These are phyloP conservation scores for Hydrophis major DNA, from an alignment of 2,797 vertebrate species.

Conservation along the genomic window DNA sequence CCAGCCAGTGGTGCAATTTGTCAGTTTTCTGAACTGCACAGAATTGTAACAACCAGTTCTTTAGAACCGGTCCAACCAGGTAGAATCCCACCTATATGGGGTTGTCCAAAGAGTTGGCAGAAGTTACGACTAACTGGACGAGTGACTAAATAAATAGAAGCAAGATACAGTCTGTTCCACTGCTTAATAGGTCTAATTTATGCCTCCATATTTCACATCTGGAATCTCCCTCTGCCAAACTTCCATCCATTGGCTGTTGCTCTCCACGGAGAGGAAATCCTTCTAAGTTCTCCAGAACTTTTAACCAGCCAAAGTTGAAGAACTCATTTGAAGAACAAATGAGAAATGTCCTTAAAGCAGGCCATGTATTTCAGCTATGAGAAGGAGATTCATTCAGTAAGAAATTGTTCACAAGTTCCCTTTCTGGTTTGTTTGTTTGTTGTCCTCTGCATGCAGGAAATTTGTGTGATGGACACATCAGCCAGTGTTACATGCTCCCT, in stretches of 20 bases:
- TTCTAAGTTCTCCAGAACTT: not conserved
- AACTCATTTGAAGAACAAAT: not conserved
- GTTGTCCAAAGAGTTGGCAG: not conserved
- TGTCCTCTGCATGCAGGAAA: constrained; percentile 73
- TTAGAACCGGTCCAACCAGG: too few relatives aligned
- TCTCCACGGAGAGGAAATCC: not conserved
- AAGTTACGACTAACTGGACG: not conserved
- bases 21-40: too few relatives aligned
- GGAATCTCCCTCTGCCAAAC: not conserved
- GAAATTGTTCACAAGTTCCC: not conserved
- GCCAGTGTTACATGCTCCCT: constrained; percentile 81
- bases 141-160: not conserved
- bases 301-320: not conserved
- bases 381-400: not conserved
- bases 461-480: constrained; percentile 72
- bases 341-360: not conserved
- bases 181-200: not conserved
- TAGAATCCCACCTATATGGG: too few relatives aligned
- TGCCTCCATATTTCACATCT: not conserved
- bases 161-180: not conserved
- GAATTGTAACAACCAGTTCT: too few relatives aligned
- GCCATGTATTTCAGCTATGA: not conserved
- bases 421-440: not conserved
- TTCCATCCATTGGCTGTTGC: not conserved
- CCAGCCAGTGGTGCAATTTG: too few relatives aligned